These are phyloP conservation scores for Pachliopta kotzebuea DNA, from an alignment of 2,888 invertebrate genomes.

Conservation along the genomic window DNA sequence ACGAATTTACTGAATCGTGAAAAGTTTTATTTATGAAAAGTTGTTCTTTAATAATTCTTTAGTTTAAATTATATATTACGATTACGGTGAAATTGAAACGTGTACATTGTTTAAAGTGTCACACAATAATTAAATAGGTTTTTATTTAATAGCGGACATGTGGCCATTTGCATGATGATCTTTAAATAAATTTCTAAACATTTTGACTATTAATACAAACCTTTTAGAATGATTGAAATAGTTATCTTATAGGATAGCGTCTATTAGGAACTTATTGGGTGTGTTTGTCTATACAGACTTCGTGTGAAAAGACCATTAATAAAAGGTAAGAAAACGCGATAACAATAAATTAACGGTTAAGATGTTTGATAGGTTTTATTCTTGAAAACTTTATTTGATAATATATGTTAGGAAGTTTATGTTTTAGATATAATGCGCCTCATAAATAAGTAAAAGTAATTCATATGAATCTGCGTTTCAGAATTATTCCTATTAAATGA, in stretches of 20 bases:
- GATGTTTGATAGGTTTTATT: not conserved
- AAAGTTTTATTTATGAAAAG: too few relatives aligned
- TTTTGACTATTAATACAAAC: not conserved
- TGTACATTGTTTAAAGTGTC: too few relatives aligned
- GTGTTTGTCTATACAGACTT: constrained; percentile 11
- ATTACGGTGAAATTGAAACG: too few relatives aligned
- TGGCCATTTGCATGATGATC: too few relatives aligned
- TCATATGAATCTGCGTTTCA: not conserved
- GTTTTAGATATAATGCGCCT: not conserved
- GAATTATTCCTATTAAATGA: not conserved
- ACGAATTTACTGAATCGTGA: too few relatives aligned
- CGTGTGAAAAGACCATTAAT: constrained; percentile 18
- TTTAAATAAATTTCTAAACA: not conserved
- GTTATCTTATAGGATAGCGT: not conserved
- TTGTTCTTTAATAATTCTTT: too few relatives aligned
- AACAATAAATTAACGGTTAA: constrained; percentile 10
- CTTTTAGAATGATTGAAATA: not conserved
- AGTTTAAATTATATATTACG: too few relatives aligned
- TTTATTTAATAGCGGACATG: too few relatives aligned
- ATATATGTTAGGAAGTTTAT: not conserved
- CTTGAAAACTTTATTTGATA: not conserved
- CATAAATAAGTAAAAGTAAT: not conserved
- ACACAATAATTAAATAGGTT: too few relatives aligned
- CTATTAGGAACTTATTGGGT: not conserved
- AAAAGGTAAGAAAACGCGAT: not conserved